These are phyloP conservation scores for Monopis laevigella DNA, from an alignment of 2,888 invertebrate species.

Conservation along the genomic window DNA sequence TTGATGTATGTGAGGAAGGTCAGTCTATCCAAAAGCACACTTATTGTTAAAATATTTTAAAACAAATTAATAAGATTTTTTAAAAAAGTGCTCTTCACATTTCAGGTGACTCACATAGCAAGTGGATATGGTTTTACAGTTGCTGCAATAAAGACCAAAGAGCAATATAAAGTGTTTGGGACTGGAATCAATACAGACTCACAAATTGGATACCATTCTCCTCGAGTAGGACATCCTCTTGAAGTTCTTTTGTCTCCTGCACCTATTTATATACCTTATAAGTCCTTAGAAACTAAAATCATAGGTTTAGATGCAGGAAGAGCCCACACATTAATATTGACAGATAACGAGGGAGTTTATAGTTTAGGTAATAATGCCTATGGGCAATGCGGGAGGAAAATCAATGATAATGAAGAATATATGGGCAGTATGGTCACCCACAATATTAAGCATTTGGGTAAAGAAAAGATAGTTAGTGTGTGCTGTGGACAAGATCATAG, in stretches of 20 bases:
- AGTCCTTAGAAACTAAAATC: conserved; percentile 64
- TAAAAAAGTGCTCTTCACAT: too few relatives aligned
- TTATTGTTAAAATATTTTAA: too few relatives aligned
- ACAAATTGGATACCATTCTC: conserved; percentile 82
- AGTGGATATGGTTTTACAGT: conserved; percentile 93
- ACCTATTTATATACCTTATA: conserved; percentile 74
- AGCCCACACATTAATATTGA: conserved; percentile 84
- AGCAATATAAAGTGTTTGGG: conserved; percentile 80
- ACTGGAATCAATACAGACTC: conserved; percentile 93
- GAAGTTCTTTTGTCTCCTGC: conserved; percentile 76
- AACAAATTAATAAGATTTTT: too few relatives aligned
- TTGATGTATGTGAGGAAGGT: too few relatives aligned
- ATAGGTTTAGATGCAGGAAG: conserved; percentile 79
- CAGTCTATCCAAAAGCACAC: too few relatives aligned
- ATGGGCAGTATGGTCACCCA: conserved; percentile 72
- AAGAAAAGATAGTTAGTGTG: conserved; percentile 71
- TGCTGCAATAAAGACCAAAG: conserved; percentile 73
- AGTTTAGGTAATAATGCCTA: conserved; percentile 91
- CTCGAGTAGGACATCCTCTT: conserved; percentile 70
- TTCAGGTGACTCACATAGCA: conserved; percentile 72
- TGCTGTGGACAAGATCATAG: conserved; percentile 94
- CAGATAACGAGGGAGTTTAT: conserved; percentile 82
- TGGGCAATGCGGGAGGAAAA: conserved; percentile 90
- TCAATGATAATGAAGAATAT: conserved; percentile 81
- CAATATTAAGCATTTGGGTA: conserved; percentile 71